A percentile compares a stretch with the other conserved stretches of the same genome.
phyloP scores from a whole-genome alignment of 2,797 vertebrate genomes.

The Sebastes cheni region DNA sequence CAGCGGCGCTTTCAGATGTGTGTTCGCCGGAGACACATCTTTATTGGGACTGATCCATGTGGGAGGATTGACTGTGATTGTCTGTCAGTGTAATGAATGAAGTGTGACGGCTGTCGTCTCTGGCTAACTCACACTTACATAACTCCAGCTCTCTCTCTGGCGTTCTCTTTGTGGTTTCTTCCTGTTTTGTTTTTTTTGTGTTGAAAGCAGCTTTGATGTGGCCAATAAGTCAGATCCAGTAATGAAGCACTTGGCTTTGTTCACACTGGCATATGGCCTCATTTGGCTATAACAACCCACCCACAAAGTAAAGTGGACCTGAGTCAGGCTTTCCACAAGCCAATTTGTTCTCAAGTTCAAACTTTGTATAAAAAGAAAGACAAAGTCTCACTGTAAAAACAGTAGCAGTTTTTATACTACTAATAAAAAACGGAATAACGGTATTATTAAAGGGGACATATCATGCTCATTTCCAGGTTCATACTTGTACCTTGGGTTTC shows the following conservation, averaged over 20 bases:
- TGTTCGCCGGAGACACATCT: background rate
- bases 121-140: background rate
- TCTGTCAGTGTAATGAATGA: slow-evolving; percentile 29
- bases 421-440: background rate
- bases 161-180: background rate
- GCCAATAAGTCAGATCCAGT: background rate
- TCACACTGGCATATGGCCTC: slow-evolving; percentile 2
- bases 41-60: slow-evolving; percentile 3
- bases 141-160: background rate
- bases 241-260: slow-evolving; percentile 5
- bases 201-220: slow-evolving; percentile 27
- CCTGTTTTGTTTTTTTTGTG: background rate
- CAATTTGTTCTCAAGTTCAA: background rate
- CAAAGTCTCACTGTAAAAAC: background rate
- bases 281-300: background rate
- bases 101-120: background rate
- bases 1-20: background rate
- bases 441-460: background rate
- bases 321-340: background rate
- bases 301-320: background rate
- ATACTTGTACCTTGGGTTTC: no score
- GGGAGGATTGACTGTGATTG: slow-evolving; percentile 20
- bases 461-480: no score
- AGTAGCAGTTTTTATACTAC: background rate
- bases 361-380: background rate